phyloP scores from a whole-genome alignment of 2,888 invertebrate genomes.

The Cacoxenus indagator region DNA sequence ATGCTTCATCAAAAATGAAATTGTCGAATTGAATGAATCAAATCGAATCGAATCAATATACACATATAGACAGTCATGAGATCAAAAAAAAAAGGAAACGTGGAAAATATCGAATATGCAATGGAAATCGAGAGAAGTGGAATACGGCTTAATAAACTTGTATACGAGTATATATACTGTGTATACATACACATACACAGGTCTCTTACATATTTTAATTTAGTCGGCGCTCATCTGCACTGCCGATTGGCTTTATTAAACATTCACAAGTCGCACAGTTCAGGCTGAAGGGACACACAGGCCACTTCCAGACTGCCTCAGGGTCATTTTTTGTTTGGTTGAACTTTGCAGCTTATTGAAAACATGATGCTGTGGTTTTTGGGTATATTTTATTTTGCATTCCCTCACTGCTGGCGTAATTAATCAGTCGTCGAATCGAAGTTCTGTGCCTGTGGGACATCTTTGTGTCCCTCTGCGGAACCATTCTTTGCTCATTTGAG shows the following conservation, averaged over 20 bases:
- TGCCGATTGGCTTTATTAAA: constrained; percentile 2
- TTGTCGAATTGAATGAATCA: constrained; percentile 33
- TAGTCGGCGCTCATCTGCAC: not conserved
- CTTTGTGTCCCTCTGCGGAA: no score
- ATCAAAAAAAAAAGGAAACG: not conserved
- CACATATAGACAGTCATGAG: no score
- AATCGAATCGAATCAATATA: no score
- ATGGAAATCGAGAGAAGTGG: not conserved
- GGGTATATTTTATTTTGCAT: no score
- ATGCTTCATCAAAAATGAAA: constrained; percentile 16
- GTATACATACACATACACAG: not conserved
- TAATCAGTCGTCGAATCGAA: no score
- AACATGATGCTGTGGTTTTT: no score
- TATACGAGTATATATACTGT: no score
- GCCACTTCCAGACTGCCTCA: not conserved
- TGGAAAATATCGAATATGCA: not conserved
- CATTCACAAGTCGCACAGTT: not conserved
- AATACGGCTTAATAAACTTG: not conserved
- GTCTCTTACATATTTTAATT: not conserved
- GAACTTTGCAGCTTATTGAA: no score
- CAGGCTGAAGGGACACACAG: not conserved
- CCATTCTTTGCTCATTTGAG: no score
- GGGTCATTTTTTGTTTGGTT: not conserved
- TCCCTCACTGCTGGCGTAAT: no score
- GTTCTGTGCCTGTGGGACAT: no score